Base-by-base conservation (phyloP, 2,888 invertebrate species). In the Trisateles emortualis region DNA sequence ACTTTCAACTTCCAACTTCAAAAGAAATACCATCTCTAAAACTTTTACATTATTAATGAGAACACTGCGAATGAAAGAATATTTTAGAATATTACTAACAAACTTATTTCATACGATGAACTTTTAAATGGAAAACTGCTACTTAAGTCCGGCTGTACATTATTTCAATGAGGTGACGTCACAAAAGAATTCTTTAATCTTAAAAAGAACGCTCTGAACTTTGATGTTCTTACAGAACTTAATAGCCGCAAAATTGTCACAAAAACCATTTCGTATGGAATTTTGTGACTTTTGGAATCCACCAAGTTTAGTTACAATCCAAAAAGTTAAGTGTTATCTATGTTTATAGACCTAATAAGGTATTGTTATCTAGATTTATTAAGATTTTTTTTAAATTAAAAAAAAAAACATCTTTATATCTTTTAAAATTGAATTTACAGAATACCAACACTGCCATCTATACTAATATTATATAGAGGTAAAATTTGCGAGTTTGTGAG, bases 31-130 rank as follows among this genome's bases (percentile, higher is more conserved):
- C 49, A 51, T 53, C 43, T 62, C 41, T 42, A 24, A 59, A 63
- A 68, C 60, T 68, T 74, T 64, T 68, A 60, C 62, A 58, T 65
- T 63, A 64, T 62, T 64, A 74, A 65, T 68, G 64, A 64, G 35
- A 33, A 63, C 51, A 57, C 59, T 55, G 54, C 45, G 52, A 59
- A 57, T 40, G 48, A 30, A 50, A 24, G 42, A 52, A 65, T 51
- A 59, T 63, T 53, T 58, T 43, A 62, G 50, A 51, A 50, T 51
- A 59, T 64, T 52, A 50, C 56, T 50, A 10, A 51, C 29, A 59
- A 68, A 63, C 55, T 68, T 67, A 13, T 54, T 53, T 53, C 52
- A 42, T 47, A 64, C 58, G 53, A 62, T 54, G 50, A 51, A 65
- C 45, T 60, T 62, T 44, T 44, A 51, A 67, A 72, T 67, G 55